Evolutionary conservation across 2,113 vertebrate genomes (phyloP), one percentile per base, ranked within the genome.

Genomic region (Pangasianodon gigas): DNA sequence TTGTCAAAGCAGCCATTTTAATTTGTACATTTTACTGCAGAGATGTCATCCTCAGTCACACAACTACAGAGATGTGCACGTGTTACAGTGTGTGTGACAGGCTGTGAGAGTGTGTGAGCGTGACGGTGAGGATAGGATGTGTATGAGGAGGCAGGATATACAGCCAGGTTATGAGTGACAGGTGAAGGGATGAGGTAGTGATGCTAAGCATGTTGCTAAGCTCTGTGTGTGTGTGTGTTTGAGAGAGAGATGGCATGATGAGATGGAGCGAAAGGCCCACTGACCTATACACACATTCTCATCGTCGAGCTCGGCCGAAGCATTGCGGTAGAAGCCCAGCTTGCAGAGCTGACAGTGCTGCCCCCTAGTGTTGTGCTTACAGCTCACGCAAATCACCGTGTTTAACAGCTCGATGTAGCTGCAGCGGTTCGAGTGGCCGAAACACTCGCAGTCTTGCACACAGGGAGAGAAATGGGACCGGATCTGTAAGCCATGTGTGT

Each of bases 321-420:
- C 96, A 97, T 99, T 99, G 97, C 98, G 97, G 97, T 98, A 98
- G 98, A 97, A 99, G 97, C 98, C 98, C 96, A 97, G 97, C 97
- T 98, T 98, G 98, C 98, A 99, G 94, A 97, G 97, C 95, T 99
- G 97, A 96, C 98, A 99, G 97, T 99, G 98, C 96, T 98, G 98
- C 95, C 98, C 98, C 97, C 98, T 98, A 97, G 98, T 99, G 98
- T 99, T 99, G 98, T 99, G 98, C 96, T 98, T 99, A 98, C 98
- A 99, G 98, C 98, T 98, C 97, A 99, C 98, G 96, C 98, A 99
- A 97, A 99, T 98, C 97, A 99, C 97, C 95, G 97, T 97, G 95
- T 98, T 98, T 96, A 99, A 97, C 97, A 99, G 96, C 96, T 99
- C 97, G 97, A 99, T 98, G 97, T 98, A 99, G 98, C 98, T 99